Evolutionary conservation across 2,888 invertebrate species (phyloP).

Genomic region (Rhamnusium bicolor): DNA sequence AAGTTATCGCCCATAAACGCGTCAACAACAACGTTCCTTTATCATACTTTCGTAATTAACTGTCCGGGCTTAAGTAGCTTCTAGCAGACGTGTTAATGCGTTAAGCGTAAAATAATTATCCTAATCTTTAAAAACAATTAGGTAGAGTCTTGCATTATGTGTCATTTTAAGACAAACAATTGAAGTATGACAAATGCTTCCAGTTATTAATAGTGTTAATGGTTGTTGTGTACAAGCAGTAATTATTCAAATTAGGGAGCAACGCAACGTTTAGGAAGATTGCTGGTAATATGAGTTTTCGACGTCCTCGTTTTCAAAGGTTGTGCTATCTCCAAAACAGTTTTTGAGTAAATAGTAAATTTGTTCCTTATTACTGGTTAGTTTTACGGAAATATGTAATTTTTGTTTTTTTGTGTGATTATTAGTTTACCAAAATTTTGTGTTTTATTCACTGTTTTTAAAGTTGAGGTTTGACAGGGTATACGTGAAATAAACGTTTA

Average conservation of each 20-base stretch:
- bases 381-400: no score
- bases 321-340: no score
- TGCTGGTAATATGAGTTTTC: neutral
- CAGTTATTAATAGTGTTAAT: conserved; percentile 1
- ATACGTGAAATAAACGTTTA: no score
- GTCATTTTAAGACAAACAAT: conserved; percentile 14
- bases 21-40: neutral
- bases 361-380: no score
- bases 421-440: no score
- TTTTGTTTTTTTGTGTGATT: no score
- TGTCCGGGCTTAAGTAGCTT: conserved; percentile 15
- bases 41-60: conserved; percentile 19
- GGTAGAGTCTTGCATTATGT: conserved; percentile 16
- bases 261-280: neutral
- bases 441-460: no score
- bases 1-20: neutral
- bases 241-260: neutral
- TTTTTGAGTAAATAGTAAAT: no score
- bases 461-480: no score
- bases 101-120: conserved; percentile 43
- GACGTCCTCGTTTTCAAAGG: neutral
- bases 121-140: conserved; percentile 45
- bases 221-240: neutral
- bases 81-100: conserved; percentile 34
- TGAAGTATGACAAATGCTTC: conserved; percentile 1